These are phyloP conservation scores for Esox lucius DNA, from an alignment of 2,797 vertebrate genomes.

Conservation along the genomic window DNA sequence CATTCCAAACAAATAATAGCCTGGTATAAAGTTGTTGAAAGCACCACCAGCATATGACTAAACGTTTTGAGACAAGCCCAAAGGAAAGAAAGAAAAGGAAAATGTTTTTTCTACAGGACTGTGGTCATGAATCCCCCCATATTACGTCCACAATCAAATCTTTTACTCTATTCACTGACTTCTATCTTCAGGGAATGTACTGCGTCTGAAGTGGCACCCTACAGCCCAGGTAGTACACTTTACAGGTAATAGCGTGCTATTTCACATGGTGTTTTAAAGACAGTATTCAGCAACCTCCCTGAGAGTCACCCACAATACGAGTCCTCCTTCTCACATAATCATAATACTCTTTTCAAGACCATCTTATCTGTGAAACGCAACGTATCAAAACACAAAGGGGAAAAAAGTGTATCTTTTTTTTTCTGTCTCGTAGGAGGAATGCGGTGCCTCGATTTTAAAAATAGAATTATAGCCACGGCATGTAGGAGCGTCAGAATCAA, in stretches of 20 bases:
- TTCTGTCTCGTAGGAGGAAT: conserved; percentile 4
- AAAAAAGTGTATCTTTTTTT: background rate
- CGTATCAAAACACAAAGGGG: conserved; percentile 18
- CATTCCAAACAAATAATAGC: conserved; percentile 3
- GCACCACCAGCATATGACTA: background rate
- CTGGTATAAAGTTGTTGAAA: background rate
- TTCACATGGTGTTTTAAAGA: too few species aligned
- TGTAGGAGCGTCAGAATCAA: background rate
- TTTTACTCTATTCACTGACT: too few species aligned
- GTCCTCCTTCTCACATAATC: conserved; percentile 2
- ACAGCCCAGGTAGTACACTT: background rate
- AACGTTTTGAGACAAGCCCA: background rate
- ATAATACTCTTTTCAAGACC: conserved; percentile 11
- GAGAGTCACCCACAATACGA: background rate
- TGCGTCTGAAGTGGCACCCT: too few species aligned
- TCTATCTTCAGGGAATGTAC: background rate
- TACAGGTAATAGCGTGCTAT: too few species aligned
- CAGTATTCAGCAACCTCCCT: background rate
- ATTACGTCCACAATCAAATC: background rate
- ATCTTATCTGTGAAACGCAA: conserved; percentile 29
- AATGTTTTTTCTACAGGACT: background rate
- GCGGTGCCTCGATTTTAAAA: conserved; percentile 15
- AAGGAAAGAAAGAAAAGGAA: background rate
- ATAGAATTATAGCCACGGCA: conserved; percentile 7
- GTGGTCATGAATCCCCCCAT: background rate